A percentile compares a stretch with the other conserved stretches of the same genome.
Evolutionary conservation across 2,113 vertebrate genomes (phyloP).

Genomic region (Rhinichthys klamathensis): DNA sequence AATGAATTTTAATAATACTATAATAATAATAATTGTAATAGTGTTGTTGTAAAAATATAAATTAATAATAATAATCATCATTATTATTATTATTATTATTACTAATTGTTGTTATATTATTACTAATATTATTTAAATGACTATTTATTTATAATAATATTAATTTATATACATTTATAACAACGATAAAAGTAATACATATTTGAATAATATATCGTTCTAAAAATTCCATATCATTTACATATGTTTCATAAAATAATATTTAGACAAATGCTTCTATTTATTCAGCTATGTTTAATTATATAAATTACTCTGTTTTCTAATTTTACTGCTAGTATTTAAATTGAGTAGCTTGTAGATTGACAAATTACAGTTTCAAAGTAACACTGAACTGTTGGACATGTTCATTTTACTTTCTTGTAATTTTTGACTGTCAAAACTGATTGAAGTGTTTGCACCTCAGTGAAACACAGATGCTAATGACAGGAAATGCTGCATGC

Average conservation of each 20-base stretch:
- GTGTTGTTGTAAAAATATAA: no score
- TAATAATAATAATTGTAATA: background rate
- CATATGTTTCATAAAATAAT: background rate
- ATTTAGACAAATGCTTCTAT: background rate
- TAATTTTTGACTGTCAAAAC: background rate
- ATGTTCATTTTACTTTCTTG: background rate
- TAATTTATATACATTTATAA: no score
- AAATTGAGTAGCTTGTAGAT: background rate
- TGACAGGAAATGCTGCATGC: conserved; percentile 8
- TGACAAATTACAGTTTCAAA: conserved; percentile 12
- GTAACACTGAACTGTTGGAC: background rate
- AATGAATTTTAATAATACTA: background rate
- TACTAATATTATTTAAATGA: background rate
- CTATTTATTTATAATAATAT: background rate
- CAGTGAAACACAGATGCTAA: background rate
- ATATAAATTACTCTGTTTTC: background rate
- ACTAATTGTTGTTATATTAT: background rate
- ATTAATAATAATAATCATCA: background rate
- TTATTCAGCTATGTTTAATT: background rate
- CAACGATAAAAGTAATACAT: no score
- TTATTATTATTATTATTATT: background rate
- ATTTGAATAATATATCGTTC: background rate
- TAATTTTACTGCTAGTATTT: background rate
- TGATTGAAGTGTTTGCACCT: background rate
- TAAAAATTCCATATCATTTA: background rate